phyloP scores from a whole-genome alignment of 2,113 vertebrate species.

The Hydrolagus affinis region DNA sequence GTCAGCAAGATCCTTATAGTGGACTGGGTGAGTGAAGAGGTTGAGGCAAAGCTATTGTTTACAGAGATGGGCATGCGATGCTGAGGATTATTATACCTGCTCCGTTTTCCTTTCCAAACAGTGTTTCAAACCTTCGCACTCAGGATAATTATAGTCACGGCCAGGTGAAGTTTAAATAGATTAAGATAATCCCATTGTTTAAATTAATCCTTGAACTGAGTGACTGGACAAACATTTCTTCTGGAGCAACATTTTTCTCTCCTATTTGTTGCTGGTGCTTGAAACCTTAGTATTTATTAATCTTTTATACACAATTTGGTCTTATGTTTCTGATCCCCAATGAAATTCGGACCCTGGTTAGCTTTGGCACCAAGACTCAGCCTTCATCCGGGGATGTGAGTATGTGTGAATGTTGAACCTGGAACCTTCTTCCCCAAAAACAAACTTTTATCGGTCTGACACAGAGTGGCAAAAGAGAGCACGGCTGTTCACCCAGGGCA shows the following conservation, averaged over 20 bases:
- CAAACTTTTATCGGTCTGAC: not conserved
- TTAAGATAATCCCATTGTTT: not conserved
- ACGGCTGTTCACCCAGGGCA: too few relatives aligned
- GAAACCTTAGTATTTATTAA: too few relatives aligned
- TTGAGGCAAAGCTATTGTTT: too few relatives aligned
- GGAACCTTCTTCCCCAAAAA: not conserved
- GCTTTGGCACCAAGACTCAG: not conserved
- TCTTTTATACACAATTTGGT: not conserved
- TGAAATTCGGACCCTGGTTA: not conserved
- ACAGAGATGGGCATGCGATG: not conserved
- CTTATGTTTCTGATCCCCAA: not conserved
- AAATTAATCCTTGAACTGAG: not conserved
- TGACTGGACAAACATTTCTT: too few relatives aligned
- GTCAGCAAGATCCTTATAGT: slow-evolving; percentile 95
- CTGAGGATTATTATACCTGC: not conserved
- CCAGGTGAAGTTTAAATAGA: not conserved
- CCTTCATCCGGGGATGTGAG: not conserved
- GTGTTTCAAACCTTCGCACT: not conserved
- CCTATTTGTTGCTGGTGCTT: not conserved
- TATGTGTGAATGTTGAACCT: not conserved
- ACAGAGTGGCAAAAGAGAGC: not conserved
- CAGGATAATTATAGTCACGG: not conserved
- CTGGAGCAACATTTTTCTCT: not conserved
- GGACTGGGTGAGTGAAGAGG: slow-evolving; percentile 80
- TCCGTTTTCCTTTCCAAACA: not conserved